Conservation (phyloP, 2,797 vertebrate species). For the Triplophysa yarkandensis region DNA sequence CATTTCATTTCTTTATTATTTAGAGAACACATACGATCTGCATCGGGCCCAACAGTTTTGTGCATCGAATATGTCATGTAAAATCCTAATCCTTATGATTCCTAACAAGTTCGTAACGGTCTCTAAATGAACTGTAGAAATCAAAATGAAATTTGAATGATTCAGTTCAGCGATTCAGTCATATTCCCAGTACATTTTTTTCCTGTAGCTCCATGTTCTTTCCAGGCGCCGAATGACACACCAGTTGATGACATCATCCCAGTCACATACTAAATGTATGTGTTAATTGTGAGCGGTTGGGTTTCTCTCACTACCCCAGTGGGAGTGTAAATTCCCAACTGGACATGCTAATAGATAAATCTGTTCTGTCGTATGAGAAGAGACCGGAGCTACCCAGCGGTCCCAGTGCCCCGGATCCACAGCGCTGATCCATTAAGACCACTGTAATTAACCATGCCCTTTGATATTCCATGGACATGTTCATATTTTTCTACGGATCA, state of each 20-base stretch:
- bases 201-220: neutral
- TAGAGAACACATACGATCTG: neutral
- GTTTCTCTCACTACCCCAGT: constrained; percentile 68
- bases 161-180: neutral
- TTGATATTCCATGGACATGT: constrained; percentile 63
- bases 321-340: constrained; percentile 72
- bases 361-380: constrained; percentile 52
- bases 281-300: constrained; percentile 75
- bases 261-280: constrained; percentile 70
- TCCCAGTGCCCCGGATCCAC: constrained; percentile 64
- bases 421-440: constrained; percentile 35
- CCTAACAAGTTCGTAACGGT: neutral
- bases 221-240: neutral
- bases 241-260: constrained; percentile 60
- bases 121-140: neutral
- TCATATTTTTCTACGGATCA: constrained; percentile 48
- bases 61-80: too few relatives aligned
- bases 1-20: neutral
- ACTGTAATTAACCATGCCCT: constrained; percentile 68
- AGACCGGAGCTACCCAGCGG: constrained; percentile 45
- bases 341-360: constrained; percentile 70
- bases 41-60: neutral
- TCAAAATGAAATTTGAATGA: neutral
- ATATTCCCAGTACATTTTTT: neutral
- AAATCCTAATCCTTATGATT: too few relatives aligned